Evolutionary conservation across 2,888 invertebrate species (phyloP), one percentile per base, ranked within the genome.

Genomic region (Chaetogeoica ovagalla): DNA sequence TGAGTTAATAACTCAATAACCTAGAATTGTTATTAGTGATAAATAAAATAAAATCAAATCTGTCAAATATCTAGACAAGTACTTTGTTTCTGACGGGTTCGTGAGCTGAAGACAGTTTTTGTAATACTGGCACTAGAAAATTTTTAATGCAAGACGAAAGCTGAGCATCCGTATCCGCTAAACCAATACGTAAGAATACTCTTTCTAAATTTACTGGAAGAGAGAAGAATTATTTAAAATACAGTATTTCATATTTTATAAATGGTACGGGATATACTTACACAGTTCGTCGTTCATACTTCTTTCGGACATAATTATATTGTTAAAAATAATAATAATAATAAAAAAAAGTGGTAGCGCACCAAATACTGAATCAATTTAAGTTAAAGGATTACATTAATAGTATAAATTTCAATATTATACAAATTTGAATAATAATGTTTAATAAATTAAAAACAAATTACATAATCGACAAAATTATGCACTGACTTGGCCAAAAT

Each of bases 1-100:
- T 97, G 97, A 74, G 95, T 93, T 82, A 97, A 87, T 59, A 97
- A 88, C 86, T 97, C 97, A 91, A 97, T 94, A 19, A 97, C 96
- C 92, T 96, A 87, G 23, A 83, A 83, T 82, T 0, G 43, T 57
- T 6, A 57, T 39, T 19, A 17, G 39, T 0, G 13, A 55, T 7
- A 13, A 68, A 52, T 11, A 48, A 65, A 59, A 8, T 11, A 43
- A 0, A 59, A n/a, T 68, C 19, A 19, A n/a, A 60, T 60, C 37
- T 23, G 43, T 37, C 48, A 19, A 37, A 11, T 48, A 48, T 13
- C 15, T 13, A 48, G 3, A 11, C 85, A 89, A 90, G 19, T 85
- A 89, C 90, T 88, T 91, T 91, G 83, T 88, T 88, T 70, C 91
- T 87, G 69, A 97, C 95, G 85, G 91, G 92, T 86, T 96, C 96